Conservation (phyloP, 2,113 vertebrate genomes). For the Motacilla tschutschensis region DNA sequence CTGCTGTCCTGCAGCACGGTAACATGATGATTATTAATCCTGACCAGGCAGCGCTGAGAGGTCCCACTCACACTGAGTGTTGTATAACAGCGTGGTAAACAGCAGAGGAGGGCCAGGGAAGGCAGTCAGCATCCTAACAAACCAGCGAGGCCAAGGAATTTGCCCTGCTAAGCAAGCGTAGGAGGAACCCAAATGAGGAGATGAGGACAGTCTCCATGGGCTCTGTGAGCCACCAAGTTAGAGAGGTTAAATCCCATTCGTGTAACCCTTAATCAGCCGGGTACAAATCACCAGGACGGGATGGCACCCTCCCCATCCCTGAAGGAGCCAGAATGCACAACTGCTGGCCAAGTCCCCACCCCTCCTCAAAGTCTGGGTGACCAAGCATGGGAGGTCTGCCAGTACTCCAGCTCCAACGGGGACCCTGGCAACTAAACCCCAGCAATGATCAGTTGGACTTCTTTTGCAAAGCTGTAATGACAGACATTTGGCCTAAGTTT, state of each 20-base stretch:
- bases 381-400: neutral
- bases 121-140: constrained; percentile 5
- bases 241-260: neutral
- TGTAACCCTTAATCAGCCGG: neutral
- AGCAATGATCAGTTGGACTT: neutral
- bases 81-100: constrained; percentile 12
- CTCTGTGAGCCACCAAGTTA: neutral
- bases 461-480: neutral
- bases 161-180: neutral
- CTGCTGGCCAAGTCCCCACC: neutral
- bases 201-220: neutral
- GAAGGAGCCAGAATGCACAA: neutral
- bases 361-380: neutral
- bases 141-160: constrained; percentile 10
- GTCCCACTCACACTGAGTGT: constrained; percentile 9
- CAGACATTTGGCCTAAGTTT: neutral
- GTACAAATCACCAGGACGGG: neutral
- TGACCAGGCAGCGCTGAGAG: neutral
- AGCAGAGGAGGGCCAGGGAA: neutral
- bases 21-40: constrained; percentile 23
- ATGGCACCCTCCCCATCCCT: neutral
- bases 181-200: neutral
- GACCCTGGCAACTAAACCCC: neutral
- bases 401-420: neutral
- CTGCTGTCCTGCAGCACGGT: neutral